Conservation (phyloP, 2,113 vertebrate genomes). For the Apaloderma vittatum region DNA sequence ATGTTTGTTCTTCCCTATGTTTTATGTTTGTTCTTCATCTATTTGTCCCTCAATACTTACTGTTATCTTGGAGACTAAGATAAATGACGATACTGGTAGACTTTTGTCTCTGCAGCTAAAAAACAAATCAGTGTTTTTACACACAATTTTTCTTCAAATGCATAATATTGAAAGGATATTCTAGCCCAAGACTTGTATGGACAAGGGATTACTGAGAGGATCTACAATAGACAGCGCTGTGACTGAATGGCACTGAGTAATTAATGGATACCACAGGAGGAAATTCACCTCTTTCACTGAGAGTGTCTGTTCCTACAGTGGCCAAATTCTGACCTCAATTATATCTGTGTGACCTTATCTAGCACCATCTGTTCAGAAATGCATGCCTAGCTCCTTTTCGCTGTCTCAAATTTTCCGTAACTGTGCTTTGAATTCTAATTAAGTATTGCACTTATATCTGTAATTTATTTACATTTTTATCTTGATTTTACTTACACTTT, state of each 20-base stretch:
- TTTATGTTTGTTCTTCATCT: neutral
- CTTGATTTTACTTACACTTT: constrained; percentile 68
- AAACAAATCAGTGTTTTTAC: neutral
- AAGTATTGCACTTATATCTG: constrained; percentile 36
- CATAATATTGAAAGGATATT: neutral
- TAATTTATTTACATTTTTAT: constrained; percentile 64
- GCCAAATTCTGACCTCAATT: constrained; percentile 55
- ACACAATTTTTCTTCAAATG: neutral
- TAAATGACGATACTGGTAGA: neutral
- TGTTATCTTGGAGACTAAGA: fast-evolving
- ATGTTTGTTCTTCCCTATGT: neutral
- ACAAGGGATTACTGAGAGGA: neutral
- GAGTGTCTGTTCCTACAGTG: constrained; percentile 12
- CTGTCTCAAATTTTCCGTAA: neutral
- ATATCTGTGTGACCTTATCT: constrained; percentile 34
- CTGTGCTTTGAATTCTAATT: constrained; percentile 72
- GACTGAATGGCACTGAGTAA: constrained; percentile 11
- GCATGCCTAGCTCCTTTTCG: neutral
- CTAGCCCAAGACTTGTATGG: neutral
- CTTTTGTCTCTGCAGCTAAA: neutral
- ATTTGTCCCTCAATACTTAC: neutral
- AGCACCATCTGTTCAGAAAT: constrained; percentile 55
- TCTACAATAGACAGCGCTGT: neutral
- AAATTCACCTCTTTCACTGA: constrained; percentile 20
- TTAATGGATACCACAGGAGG: constrained; percentile 56